Base-by-base conservation (phyloP, 1,140 invertebrate genomes). In the Drosophila trapezifrons region DNA sequence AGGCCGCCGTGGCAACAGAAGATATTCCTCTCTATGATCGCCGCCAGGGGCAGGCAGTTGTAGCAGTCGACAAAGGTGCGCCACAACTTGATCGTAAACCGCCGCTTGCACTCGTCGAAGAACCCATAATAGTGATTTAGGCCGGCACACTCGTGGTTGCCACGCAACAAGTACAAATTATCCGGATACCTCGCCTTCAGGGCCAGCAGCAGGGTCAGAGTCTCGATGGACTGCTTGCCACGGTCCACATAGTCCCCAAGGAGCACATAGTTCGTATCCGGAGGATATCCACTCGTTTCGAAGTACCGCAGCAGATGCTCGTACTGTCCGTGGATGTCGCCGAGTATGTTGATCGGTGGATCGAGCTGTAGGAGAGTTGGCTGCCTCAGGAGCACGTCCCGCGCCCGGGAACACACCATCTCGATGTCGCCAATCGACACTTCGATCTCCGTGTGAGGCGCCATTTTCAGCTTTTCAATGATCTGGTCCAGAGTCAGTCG, bases 261-360 rank as follows among this genome's bases (percentile, higher is more conserved):
- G 92, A 99, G 99, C 62, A 99, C 94, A 93, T 99, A 99, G 93
- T 99, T 99, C 22, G 98, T 97, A 92, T 99, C 98, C 15, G 99
- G 99, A 42, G 99, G 99, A 93, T 99, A 99, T 12, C 98, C 98
- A 60, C 98, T 98, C 92, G 99, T 99, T 91, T 99, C 98, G 93
- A 99, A 99, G 76, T 99, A 94, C 90, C 98, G 95, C 65, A 99
- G 93, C 27, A 99, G 93, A 93, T 99, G 98, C 90, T 97, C 97
- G 92, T 99, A 99, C 93, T 99, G 97, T 62, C 99, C 99, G 92
- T 99, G 99, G 81, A 99, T 99, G 92, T 99, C 99, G 93, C 98
- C 97, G 93, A 98, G 99, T 81, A 99, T 98, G 93, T 99, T 99
- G 35, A 99, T 93, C 47, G 98, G 98, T 42, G 98, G 98, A 93